These are phyloP conservation scores for Stegana nigrithorax DNA, from an alignment of 2,888 invertebrate species.

Conservation along the genomic window DNA sequence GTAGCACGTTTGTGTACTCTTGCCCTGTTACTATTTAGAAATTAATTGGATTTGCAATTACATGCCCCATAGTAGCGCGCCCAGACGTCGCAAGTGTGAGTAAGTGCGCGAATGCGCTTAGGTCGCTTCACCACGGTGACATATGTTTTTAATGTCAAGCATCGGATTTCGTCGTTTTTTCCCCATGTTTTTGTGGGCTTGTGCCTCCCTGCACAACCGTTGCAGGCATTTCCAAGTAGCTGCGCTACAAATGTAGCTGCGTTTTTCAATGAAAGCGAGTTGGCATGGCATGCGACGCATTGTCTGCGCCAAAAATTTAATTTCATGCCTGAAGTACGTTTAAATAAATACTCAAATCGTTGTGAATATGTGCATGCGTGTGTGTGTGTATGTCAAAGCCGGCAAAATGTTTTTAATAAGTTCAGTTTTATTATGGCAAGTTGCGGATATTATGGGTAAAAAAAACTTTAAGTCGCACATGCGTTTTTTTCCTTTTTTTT, in stretches of 20 bases:
- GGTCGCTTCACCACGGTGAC: conserved; percentile 10
- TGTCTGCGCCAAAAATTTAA: neutral
- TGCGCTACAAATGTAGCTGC: neutral
- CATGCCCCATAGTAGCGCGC: too few species aligned
- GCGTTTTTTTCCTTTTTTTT: too few species aligned
- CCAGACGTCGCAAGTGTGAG: too few species aligned
- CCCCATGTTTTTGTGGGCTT: too few species aligned
- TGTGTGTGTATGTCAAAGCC: too few species aligned
- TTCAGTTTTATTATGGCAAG: neutral
- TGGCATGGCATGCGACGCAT: neutral
- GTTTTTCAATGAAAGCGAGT: neutral
- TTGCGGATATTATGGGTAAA: neutral
- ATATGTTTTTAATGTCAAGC: conserved; percentile 18
- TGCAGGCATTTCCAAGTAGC: too few species aligned
- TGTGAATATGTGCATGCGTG: too few species aligned
- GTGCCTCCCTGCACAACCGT: too few species aligned
- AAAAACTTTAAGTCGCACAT: conserved; percentile 33
- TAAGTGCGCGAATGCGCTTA: too few species aligned
- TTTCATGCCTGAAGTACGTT: conserved; percentile 7
- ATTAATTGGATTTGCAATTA: conserved; percentile 64
- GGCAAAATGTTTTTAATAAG: conserved; percentile 55
- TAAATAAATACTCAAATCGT: too few species aligned
- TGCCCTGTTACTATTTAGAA: conserved; percentile 52
- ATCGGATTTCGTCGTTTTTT: too few species aligned
- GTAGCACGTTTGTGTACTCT: conserved; percentile 56